Percentiles rank a stretch among this genome's conserved stretches.
phyloP scores from a whole-genome alignment of 2,797 vertebrate genomes.

The Chiloscyllium punctatum region DNA sequence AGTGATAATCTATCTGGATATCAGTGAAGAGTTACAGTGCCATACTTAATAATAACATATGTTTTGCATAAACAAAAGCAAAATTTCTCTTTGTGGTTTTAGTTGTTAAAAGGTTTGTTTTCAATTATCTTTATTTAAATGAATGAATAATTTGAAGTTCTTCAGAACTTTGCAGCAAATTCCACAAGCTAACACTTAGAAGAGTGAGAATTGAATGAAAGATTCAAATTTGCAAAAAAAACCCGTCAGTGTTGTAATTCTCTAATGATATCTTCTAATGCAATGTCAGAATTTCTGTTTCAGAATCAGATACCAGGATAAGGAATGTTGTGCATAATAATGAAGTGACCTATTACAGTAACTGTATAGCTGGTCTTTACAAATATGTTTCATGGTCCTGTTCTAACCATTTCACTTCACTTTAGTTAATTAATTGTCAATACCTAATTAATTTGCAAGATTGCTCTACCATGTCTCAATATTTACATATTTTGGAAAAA shows the following conservation, averaged over 20 bases:
- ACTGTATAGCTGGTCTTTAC: not conserved
- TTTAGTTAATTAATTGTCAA: not conserved
- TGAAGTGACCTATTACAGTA: not conserved
- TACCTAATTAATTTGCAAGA: not conserved
- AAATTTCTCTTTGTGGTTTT: not conserved
- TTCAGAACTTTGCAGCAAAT: not conserved
- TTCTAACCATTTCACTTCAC: not conserved
- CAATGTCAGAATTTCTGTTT: not conserved
- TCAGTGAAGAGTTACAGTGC: not conserved
- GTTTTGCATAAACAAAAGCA: not conserved
- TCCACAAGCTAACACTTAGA: not conserved
- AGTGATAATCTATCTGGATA: constrained; percentile 12
- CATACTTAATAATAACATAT: not conserved
- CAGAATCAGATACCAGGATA: not conserved
- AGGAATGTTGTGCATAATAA: not conserved
- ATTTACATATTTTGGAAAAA: not conserved
- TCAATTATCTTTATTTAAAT: not conserved
- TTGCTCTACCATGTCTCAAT: not conserved
- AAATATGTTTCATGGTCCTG: not conserved
- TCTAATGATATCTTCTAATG: too few species aligned
- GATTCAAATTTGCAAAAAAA: not conserved
- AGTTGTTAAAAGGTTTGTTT: not conserved
- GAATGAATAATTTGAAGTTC: not conserved
- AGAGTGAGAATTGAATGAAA: not conserved
- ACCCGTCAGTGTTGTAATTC: not conserved